Conservation (phyloP, 2,888 invertebrate genomes). For the Nomada fabriciana region DNA sequence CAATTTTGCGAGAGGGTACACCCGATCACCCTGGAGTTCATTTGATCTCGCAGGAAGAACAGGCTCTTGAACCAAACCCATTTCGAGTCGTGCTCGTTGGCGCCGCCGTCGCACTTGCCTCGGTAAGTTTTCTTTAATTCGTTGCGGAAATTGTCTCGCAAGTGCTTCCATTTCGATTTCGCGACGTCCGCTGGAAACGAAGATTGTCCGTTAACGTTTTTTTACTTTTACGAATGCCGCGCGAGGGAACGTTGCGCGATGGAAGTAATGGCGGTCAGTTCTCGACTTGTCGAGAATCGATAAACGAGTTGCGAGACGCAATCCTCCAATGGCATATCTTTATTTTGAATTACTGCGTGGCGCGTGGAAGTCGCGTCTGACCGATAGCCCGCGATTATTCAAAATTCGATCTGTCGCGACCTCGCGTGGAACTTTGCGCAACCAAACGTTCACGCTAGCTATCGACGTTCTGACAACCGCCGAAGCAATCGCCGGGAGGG, state of each 20-base stretch:
- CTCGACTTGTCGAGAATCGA: too few species aligned
- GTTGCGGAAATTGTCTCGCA: constrained; percentile 77
- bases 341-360: not conserved
- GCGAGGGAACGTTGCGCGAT: too few species aligned
- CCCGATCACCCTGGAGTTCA: constrained; percentile 77
- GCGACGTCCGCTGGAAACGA: constrained; percentile 75
- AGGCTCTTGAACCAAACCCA: constrained; percentile 79
- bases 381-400: not conserved
- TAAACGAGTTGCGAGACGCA: too few species aligned
- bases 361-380: not conserved
- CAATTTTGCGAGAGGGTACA: constrained; percentile 71
- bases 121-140: constrained; percentile 77
- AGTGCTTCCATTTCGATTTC: constrained; percentile 78
- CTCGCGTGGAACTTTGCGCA: constrained; percentile 37
- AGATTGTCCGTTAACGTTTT: constrained; percentile 10
- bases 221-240: not conserved
- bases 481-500: not conserved
- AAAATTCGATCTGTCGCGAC: constrained; percentile 35
- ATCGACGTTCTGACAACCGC: not conserved
- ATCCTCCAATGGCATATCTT: too few species aligned
- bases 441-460: constrained; percentile 14
- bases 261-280: too few species aligned
- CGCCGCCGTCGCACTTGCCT: constrained; percentile 74
- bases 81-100: constrained; percentile 76
- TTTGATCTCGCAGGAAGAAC: constrained; percentile 77